phyloP scores from a whole-genome alignment of 2,888 invertebrate species.

The Alentia gelatinosa region DNA sequence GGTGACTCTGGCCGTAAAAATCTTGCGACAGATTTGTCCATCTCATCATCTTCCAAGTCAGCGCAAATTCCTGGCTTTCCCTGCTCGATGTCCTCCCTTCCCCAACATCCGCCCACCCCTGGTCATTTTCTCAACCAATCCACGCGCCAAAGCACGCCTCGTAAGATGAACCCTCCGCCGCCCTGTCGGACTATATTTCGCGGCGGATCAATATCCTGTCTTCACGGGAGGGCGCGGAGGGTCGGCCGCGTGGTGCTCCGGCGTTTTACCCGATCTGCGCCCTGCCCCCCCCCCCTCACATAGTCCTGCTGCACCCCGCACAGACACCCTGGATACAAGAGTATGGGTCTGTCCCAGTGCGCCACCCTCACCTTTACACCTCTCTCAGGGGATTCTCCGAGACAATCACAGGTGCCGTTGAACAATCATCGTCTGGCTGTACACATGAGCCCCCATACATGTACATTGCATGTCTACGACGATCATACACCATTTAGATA shows the following conservation, averaged over 20 bases:
- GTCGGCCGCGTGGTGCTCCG: constrained; percentile 14
- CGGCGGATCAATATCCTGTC: constrained; percentile 45
- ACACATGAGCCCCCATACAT: not conserved
- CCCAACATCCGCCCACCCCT: not conserved
- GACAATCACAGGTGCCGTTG: not conserved
- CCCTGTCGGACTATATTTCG: constrained; percentile 34
- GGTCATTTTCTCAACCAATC: constrained; percentile 48
- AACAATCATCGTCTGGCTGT: not conserved
- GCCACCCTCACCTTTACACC: not conserved
- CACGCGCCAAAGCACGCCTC: constrained; percentile 36
- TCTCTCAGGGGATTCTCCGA: not conserved
- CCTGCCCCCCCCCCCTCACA: not conserved
- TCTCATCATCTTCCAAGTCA: constrained; percentile 38
- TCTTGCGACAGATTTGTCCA: not conserved
- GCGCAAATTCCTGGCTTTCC: not conserved
- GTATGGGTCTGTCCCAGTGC: not conserved
- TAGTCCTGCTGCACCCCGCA: too few relatives aligned
- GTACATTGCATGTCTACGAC: too few relatives aligned
- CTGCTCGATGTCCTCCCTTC: not conserved
- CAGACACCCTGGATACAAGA: too few relatives aligned
- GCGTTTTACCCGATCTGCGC: not conserved
- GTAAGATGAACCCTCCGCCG: not conserved
- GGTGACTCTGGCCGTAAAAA: not conserved
- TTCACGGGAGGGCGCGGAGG: constrained; percentile 14
- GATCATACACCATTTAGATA: too few relatives aligned